phyloP scores from a whole-genome alignment of 2,888 invertebrate genomes.

The Neria commutata region DNA sequence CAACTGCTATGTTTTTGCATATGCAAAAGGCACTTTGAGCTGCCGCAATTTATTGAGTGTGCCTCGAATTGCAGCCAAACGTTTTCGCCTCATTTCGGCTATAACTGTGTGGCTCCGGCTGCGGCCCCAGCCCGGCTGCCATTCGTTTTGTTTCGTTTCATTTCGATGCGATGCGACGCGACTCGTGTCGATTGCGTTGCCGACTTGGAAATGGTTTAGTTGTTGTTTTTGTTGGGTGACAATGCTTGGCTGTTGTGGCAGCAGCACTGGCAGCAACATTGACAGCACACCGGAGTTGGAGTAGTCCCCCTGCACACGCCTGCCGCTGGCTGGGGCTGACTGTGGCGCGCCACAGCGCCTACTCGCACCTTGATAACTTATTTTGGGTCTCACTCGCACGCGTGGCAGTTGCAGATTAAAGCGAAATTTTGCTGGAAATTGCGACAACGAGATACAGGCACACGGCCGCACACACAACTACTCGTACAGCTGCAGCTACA shows the following conservation, averaged over 20 bases:
- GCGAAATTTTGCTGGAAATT: not conserved
- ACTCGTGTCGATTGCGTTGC: too few species aligned
- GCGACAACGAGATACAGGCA: not conserved
- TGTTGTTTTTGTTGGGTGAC: too few species aligned
- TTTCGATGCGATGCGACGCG: conserved; percentile 5
- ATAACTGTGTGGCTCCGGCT: too few species aligned
- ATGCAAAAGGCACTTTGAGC: not conserved
- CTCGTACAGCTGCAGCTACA: conserved; percentile 4
- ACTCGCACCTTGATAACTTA: conserved; percentile 22
- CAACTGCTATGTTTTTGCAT: not conserved
- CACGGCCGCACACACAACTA: not conserved
- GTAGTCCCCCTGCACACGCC: not conserved
- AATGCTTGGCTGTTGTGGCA: not conserved
- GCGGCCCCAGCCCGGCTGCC: too few species aligned
- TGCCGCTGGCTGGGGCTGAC: not conserved
- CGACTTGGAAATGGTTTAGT: too few species aligned
- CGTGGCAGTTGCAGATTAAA: conserved; percentile 2
- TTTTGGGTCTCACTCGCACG: conserved; percentile 14
- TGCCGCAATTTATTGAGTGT: conserved; percentile 13
- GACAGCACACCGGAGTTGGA: not conserved
- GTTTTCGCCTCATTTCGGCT: conserved; percentile 8
- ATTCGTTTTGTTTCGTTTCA: too few species aligned
- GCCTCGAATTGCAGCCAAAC: conserved; percentile 8
- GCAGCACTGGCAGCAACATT: not conserved
- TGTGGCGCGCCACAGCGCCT: not conserved